Base-by-base conservation (phyloP, 2,113 vertebrate species). In the Poeciliopsis retropinna region DNA sequence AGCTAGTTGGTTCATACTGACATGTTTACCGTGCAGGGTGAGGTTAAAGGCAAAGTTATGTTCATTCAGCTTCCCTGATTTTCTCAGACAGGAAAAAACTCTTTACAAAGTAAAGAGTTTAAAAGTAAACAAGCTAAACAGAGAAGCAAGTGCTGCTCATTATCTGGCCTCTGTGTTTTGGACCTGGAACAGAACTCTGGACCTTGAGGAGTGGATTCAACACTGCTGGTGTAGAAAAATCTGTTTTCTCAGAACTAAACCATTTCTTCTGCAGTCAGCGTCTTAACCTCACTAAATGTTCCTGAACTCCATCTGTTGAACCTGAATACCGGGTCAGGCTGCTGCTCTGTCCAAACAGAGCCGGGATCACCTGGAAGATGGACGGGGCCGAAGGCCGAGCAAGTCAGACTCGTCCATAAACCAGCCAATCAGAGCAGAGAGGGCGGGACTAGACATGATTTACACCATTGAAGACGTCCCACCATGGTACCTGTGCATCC, bases 381-480 rank as follows among this genome's bases (percentile, higher is more conserved):
- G 19, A 39, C 71, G 1, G 39, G 74, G 57, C 60, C 67, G 47
- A 17, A 30, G 70, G 1, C 4, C 30, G 3, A 81, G 73, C 9
- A 34, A 2, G 5, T 2, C 8, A 2, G 57, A 77, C 11, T 61
- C 30, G 3, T 60, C 87, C 51, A 51, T 2, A 0, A 22, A 69
- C 8, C 39, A 67, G 22, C 51, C 73, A 76, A 25, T 19, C 6
- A 75, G 14, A 44, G 5, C 3, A 8, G 80, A 86, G 51, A 27
- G 1, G 15, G 29, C 17, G 0, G 88, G 67, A 30, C 80, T 94
- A 65, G 97, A 99, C 79, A 99, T 99, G 97, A 92, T 99, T 83
- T 99, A 99, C 91, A 95, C 70, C 83, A 96, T 98, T 0, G 98
- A 99, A 84, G 98, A 99, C 0, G 94, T 97, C 60, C 98, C 98